Conservation (phyloP, 2,888 invertebrate species). For the Coremacera marginata region DNA sequence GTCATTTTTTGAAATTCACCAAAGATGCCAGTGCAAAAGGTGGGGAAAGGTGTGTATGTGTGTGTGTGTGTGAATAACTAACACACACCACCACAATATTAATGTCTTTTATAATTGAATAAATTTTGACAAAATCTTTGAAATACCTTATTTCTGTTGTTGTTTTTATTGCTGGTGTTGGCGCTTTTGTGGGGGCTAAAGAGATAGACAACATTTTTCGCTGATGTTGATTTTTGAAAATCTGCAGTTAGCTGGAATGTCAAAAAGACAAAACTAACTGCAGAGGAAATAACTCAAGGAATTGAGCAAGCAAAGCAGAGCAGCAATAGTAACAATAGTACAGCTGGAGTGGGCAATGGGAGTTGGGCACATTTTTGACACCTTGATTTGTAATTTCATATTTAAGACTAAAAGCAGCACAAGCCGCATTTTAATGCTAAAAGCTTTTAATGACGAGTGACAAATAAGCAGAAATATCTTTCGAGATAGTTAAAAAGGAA, state of each 20-base stretch:
- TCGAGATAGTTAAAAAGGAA: too few relatives aligned
- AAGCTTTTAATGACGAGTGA: conserved; percentile 5
- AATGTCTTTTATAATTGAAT: conserved; percentile 36
- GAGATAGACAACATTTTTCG: not conserved
- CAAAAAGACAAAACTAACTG: not conserved
- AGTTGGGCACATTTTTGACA: not conserved
- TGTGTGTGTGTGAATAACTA: not conserved
- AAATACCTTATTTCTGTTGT: not conserved
- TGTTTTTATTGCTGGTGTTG: not conserved
- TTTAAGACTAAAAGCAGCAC: not conserved
- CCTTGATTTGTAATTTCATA: conserved; percentile 14
- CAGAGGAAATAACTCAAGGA: not conserved
- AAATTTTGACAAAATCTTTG: conserved; percentile 19
- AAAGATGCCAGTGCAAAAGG: not conserved
- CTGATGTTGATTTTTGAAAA: conserved; percentile 16
- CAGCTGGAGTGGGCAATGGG: too few relatives aligned
- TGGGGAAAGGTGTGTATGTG: not conserved
- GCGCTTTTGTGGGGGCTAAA: not conserved
- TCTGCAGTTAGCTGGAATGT: not conserved
- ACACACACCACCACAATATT: conserved; percentile 21
- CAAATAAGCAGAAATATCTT: conserved; percentile 2
- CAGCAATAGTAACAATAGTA: not conserved
- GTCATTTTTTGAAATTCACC: not conserved
- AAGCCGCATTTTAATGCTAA: not conserved
- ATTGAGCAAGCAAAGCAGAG: not conserved